Evolutionary conservation across 1,140 invertebrate genomes (phyloP), one percentile per base, ranked within the genome.

Genomic region (Pachyrhynchus sulphureomaculatus): DNA sequence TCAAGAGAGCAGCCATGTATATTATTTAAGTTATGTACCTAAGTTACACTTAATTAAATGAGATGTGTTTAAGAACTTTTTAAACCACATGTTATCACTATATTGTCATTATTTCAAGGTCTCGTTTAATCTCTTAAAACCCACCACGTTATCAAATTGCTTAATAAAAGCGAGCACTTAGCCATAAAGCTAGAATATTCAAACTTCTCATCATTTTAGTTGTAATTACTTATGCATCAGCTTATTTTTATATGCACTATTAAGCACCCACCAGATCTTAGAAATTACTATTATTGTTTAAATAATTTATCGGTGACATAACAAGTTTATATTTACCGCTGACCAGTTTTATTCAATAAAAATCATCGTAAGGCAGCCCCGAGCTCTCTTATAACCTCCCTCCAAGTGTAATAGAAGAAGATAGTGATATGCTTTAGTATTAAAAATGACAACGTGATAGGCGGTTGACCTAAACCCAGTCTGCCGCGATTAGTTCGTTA

Each of bases 241-340:
- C 42, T 20, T 17, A 23, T 5, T 9, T 13, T 45, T 26, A 23
- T n/a, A 32, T 33, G 18, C 36, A 51, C 48, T 51, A 51, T 51
- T 36, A 51, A 39, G 6, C 32, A 51, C 48, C 33, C n/a, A 36
- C 33, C n/a, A 32, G 15, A 34, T 33, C 48, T 41, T 17, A 20
- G n/a, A 26, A 29, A 21, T 36, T 29, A 20, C 37, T 26, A 32
- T n/a, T 33, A 45, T 45, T 56, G 32, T 56, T 45, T 48, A 48
- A 58, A 48, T 58, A 58, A 39, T 58, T 58, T 39, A 2, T 20
- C 33, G 5, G 23, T 58, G 55, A 58, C 20, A 58, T 48, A 58
- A 58, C 48, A 21, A 34, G 10, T 58, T 48, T 58, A 58, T 58
- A 58, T 58, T 48, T 58, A 58, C 15, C n/a, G 13, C 20, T 53